Base-by-base conservation (phyloP, 2,113 vertebrate species). In the Scomber colias region DNA sequence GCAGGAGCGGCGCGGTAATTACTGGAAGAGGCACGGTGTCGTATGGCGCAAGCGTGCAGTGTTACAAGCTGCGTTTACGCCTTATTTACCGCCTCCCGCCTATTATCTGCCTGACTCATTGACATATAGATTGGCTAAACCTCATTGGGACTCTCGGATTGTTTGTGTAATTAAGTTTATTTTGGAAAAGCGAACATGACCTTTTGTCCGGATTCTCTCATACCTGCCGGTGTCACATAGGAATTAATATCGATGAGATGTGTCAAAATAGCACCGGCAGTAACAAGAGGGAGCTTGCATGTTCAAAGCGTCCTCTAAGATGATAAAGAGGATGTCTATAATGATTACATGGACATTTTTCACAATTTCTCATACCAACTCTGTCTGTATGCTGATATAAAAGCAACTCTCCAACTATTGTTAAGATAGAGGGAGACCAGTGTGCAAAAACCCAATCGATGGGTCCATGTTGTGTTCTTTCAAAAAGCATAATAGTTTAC, bases 141-240 rank as follows among this genome's bases (percentile, higher is more conserved):
- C 91, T 90, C 87, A 30, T 71, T 51, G 87, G 90, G 89, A 72
- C 79, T 86, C 85, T 93, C 90, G 63, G 72, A 87, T 93, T 90
- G 87, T 88, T 90, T 82, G 53, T 88, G 85, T 90, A 88, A 90
- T 91, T 90, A 90, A 79, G 71, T 84, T 89, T 87, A 90, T 93
- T 90, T 91, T 83, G 61, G 89, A 85, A 56, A 72, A 55, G 64
- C 48, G 21, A 84, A 86, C 79, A 81, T 81, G 81, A 90, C 85
- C 89, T 90, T 89, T 81, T 66, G 15, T 55, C 11, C 35, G 54
- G 85, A 83, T 82, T 82, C 64, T 66, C 65, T 44, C 75, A 66
- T 50, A 60, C 67, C 66, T 62, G 30, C 27, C 57, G 35, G 61
- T 11, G 70, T 60, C 45, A 10, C 68, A 50, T 11, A 44, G 77